Evolutionary conservation across 2,797 vertebrate genomes (phyloP), one percentile per base, ranked within the genome.

Genomic region (Chelon auratus): DNA sequence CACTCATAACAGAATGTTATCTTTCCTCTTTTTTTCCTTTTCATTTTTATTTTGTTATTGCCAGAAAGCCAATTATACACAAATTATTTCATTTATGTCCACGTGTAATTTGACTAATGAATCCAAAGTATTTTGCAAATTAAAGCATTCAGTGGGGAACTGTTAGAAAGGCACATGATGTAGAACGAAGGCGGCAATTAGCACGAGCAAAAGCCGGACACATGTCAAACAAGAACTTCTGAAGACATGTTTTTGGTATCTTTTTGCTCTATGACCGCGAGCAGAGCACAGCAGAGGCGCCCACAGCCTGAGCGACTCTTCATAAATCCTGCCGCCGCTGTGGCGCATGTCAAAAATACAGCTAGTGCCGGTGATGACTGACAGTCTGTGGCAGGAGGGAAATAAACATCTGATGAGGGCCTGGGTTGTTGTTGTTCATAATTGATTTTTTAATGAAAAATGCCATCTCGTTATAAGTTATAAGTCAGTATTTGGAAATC

Each of bases 51-150:
- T 20, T 78, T 77, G 64, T 56, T 55, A 56, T 60, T 22, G 43
- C 14, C 37, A 58, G 53, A 80, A 73, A 73, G 64, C 54, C 78
- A 80, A 84, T 86, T 80, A 80, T 69, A 42, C 48, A 42, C 53
- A 78, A 77, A 80, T 67, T 42, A 77, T 80, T 73, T 72, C n/a
- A 62, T 63, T 70, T 62, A 53, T 51, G 61, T 64, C 64, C 53
- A 26, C 45, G 45, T 71, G 65, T 57, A 63, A 76, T 83, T 77
- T 69, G 50, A 59, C 54, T 42, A 43, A 78, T 64, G 69, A 56
- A 66, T 70, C 60, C 4, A 22, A 69, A 50, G 54, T 48, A 59
- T 47, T 53, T 40, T 43, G 37, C 36, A 70, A 68, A 81, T 81
- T 5, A 62, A 77, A 69, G 37, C 4, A 58, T 73, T 68, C 55